Evolutionary conservation across 2,888 invertebrate genomes (phyloP).

Genomic region (Rugalucina vietnamica): DNA sequence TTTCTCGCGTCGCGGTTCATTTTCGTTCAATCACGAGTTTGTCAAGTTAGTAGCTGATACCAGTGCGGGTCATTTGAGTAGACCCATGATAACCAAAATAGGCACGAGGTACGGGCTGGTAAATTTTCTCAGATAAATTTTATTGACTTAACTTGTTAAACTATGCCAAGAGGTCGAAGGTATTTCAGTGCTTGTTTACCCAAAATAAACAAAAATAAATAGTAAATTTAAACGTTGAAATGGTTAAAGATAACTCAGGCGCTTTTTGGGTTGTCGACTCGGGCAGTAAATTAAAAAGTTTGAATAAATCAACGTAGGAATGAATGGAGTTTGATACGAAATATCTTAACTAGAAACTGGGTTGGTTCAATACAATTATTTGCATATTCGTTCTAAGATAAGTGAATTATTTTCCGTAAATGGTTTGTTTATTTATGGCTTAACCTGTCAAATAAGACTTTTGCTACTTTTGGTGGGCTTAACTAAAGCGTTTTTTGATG

Average conservation of each 20-base stretch:
- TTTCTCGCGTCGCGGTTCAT: too few species aligned
- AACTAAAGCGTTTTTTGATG: background rate
- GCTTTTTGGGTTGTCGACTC: background rate
- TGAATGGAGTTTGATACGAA: background rate
- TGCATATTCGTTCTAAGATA: background rate
- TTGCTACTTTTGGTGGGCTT: background rate
- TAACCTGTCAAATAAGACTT: background rate
- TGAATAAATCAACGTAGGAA: background rate
- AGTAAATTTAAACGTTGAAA: background rate
- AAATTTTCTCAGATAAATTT: background rate
- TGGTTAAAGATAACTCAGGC: background rate
- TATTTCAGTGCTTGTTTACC: background rate
- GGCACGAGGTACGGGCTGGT: background rate
- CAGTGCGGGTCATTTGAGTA: background rate
- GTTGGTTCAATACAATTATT: background rate
- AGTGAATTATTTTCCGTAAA: background rate
- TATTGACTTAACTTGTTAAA: background rate
- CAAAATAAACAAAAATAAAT: slow-evolving; percentile 4
- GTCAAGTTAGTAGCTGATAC: background rate
- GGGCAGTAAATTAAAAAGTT: background rate
- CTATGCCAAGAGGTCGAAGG: background rate
- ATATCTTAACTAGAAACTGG: background rate
- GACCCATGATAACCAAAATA: background rate
- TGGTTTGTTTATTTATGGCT: background rate
- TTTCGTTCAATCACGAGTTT: too few species aligned